Conservation (phyloP, 2,797 vertebrate genomes). For the Crenuchus spilurus region DNA sequence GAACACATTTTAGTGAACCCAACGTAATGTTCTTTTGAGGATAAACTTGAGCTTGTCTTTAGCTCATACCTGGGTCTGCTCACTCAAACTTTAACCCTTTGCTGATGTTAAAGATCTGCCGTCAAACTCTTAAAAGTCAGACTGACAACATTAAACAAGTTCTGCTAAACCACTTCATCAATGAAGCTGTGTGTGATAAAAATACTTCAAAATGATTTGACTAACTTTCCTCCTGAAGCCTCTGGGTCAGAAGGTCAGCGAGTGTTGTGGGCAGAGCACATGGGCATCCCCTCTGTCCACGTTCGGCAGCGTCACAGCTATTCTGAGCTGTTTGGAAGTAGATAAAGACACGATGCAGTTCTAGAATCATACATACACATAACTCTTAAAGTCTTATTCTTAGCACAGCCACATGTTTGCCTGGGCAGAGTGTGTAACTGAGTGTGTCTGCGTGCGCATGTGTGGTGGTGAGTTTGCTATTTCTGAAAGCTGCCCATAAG, state of each 20-base stretch:
- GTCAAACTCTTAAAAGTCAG: no score
- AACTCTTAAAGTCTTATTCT: conserved; percentile 54
- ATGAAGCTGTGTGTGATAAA: no score
- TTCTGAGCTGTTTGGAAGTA: conserved; percentile 45
- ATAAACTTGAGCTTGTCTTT: no score
- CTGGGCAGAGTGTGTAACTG: conserved; percentile 54
- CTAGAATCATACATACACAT: conserved; percentile 30
- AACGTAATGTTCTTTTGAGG: no score
- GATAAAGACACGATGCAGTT: conserved; percentile 42
- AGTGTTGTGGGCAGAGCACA: conserved; percentile 38
- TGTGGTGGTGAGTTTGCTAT: conserved; percentile 58
- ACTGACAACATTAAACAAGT: no score
- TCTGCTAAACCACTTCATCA: no score
- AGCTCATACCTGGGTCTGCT: no score
- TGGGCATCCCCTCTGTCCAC: conserved; percentile 17
- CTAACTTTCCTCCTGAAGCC: no score
- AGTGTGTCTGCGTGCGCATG: conserved; percentile 40
- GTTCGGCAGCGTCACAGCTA: conserved; percentile 47
- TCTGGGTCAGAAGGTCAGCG: conserved; percentile 2
- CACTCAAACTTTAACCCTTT: no score
- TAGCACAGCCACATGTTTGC: conserved; percentile 60
- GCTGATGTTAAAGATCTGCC: no score
- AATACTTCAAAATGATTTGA: no score
- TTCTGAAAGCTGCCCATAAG: conserved; percentile 61
- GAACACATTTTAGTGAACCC: no score